Evolutionary conservation across 1,140 invertebrate species (phyloP).

Genomic region (Caenorhabditis brenneri): DNA sequence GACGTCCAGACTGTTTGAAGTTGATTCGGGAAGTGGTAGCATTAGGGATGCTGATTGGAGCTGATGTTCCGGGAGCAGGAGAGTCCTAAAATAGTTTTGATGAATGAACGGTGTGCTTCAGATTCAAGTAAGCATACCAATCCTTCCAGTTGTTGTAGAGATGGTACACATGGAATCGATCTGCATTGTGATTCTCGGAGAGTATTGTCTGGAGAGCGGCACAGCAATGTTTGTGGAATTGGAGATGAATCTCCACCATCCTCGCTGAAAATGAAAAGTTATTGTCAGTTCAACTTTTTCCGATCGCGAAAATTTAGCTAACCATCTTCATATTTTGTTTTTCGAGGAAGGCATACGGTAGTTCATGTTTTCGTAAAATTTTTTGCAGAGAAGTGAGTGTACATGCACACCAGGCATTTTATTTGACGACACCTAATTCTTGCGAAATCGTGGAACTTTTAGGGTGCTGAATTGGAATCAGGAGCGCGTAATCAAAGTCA

Average conservation of each 20-base stretch:
- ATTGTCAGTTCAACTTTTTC: no score
- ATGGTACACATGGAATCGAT: slow-evolving; percentile 36
- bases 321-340: no score
- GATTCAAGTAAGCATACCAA: background rate
- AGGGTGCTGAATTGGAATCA: no score
- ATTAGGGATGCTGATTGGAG: slow-evolving; percentile 21
- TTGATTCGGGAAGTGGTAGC: background rate
- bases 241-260: slow-evolving; percentile 13
- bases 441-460: no score
- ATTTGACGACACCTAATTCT: no score
- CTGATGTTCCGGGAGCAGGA: background rate
- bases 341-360: no score
- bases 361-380: no score
- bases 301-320: no score
- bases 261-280: background rate
- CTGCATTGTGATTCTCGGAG: slow-evolving; percentile 7
- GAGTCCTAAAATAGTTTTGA: background rate
- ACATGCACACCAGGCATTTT: no score
- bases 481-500: no score
- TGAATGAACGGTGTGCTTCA: no score
- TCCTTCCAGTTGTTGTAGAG: background rate
- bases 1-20: slow-evolving; percentile 11
- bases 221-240: background rate
- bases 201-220: background rate
- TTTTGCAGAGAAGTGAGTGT: no score